These are phyloP conservation scores for Mus caroli DNA, from an alignment of 2,797 vertebrate genomes.

Conservation along the genomic window DNA sequence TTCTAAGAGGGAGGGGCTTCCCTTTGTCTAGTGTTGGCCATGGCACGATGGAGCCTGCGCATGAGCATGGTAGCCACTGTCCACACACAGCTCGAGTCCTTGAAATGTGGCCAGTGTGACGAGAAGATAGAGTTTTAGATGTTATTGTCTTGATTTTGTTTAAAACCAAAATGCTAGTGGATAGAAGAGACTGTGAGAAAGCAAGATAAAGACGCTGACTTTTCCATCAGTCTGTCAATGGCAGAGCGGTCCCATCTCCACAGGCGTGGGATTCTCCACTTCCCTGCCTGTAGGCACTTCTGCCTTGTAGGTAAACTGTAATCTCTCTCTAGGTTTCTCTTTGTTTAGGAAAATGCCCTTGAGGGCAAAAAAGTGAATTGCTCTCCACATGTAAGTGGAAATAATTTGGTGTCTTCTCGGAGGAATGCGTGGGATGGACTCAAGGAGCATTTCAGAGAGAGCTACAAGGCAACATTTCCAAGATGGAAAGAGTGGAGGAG, in stretches of 20 bases:
- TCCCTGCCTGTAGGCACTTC: not conserved
- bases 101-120: not conserved
- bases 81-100: not conserved
- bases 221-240: not conserved
- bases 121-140: not conserved
- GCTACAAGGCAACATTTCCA: not conserved
- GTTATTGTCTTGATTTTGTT: not conserved
- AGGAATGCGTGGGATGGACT: not conserved
- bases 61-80: not conserved
- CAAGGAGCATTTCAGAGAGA: not conserved
- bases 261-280: too few species aligned
- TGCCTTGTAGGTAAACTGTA: not conserved
- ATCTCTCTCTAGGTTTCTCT: constrained; percentile 41
- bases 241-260: not conserved
- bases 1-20: not conserved
- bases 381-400: not conserved
- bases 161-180: not conserved
- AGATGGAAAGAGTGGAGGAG: not conserved
- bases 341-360: constrained; percentile 51
- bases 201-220: not conserved
- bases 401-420: not conserved
- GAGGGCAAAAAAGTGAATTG: constrained; percentile 21
- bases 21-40: not conserved
- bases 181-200: not conserved
- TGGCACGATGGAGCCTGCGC: not conserved